Conservation (phyloP, 2,113 vertebrate species). For the Catagonus wagneri region DNA sequence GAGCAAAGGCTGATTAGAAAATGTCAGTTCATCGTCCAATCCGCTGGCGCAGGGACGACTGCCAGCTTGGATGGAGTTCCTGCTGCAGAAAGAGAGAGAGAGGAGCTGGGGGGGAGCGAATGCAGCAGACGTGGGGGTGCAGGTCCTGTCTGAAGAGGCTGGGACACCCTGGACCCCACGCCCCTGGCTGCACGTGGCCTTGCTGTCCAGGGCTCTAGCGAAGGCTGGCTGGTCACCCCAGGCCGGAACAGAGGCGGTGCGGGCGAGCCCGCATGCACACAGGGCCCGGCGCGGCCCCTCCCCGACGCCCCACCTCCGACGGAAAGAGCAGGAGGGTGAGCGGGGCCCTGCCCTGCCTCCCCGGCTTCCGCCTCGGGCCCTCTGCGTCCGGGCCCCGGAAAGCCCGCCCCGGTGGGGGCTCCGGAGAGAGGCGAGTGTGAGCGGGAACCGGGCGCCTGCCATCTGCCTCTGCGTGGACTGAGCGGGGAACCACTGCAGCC, state of each 20-base stretch:
- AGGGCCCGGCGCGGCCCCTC: rapidly evolving
- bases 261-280: rapidly evolving
- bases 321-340: not conserved
- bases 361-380: not conserved
- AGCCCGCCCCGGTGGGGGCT: too few species aligned
- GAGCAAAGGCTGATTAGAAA: conserved; percentile 81
- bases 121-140: rapidly evolving
- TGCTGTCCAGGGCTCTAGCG: not conserved
- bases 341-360: not conserved
- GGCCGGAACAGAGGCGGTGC: rapidly evolving
- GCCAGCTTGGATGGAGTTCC: not conserved
- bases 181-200: rapidly evolving
- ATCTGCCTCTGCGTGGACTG: too few species aligned
- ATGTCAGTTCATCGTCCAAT: conserved; percentile 72
- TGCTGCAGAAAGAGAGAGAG: not conserved
- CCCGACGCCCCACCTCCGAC: rapidly evolving
- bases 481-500: too few species aligned
- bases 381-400: not conserved
- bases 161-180: rapidly evolving
- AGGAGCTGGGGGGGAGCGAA: not conserved
- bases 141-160: not conserved
- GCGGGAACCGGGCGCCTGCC: too few species aligned
- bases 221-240: not conserved
- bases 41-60: not conserved
- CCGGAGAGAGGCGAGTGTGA: not conserved